Base-by-base conservation (phyloP, 2,888 invertebrate genomes). In the Plemyria rubiginata region DNA sequence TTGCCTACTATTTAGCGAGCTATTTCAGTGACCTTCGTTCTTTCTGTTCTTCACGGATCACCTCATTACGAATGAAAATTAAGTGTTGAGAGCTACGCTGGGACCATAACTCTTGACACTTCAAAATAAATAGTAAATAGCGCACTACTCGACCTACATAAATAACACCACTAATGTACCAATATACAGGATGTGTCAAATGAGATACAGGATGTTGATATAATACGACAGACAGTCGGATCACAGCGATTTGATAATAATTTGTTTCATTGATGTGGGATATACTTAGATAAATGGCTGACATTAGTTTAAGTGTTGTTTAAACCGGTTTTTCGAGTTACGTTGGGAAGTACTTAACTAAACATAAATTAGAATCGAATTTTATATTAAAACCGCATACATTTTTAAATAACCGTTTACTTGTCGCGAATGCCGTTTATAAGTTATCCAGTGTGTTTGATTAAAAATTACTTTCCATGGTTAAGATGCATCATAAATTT, bases 161-260 rank as follows among this genome's bases (percentile, higher is more conserved):
- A 32, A 58, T 51, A 45, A 22, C 45, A 50, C 28, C 38, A 45
- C 11, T 2, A 28, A 13, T 49, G 41, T 46, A 29, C 55, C 52
- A 55, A 46, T 55, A 51, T 36, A 73, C 68, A 71, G 76, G 77
- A 74, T 74, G 72, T 46, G 63, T 57, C 71, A 70, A 62, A 71
- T 68, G 29, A 48, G 43, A 75, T 75, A 73, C 78, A 73, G 81
- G 81, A 81, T 79, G 81, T 78, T 81, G 79, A 78, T 70, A 77
- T 79, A 71, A 60, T 61, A 72, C 77, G 79, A 74, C 75, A 75
- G 79, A 74, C 72, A 65, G 75, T 73, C 73, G 60, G 69, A 75
- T 70, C 65, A 55, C 13, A 43, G 6, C 28, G 29, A 52, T 56
- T 61, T 48, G 32, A n/a, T 62, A 59, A 45, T 60, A 22, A 46